Conservation (phyloP, 2,113 vertebrate species). For the Psophia crepitans region DNA sequence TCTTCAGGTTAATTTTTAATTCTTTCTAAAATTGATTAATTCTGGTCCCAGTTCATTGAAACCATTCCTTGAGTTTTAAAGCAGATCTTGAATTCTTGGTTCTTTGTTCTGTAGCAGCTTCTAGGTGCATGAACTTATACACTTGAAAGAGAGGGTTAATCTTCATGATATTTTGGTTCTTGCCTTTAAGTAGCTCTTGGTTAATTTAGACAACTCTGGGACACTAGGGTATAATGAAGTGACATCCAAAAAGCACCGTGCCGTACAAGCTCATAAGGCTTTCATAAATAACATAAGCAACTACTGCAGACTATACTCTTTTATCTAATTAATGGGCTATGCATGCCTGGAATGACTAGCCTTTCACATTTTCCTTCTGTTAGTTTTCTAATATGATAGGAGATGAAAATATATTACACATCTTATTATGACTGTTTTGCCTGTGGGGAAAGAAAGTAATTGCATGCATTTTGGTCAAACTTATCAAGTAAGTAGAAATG, state of each 20-base stretch:
- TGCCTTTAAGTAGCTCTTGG: background rate
- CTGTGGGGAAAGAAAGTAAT: background rate
- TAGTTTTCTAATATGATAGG: background rate
- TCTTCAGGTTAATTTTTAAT: background rate
- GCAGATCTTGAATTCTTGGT: background rate
- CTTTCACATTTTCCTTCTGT: background rate
- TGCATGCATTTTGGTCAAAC: background rate
- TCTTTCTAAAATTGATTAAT: background rate
- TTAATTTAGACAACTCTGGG: background rate
- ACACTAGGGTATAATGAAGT: background rate
- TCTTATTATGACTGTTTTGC: background rate
- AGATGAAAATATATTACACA: background rate
- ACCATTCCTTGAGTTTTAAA: background rate
- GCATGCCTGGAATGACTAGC: background rate
- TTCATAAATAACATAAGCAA: constrained; percentile 10
- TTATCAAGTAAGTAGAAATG: background rate
- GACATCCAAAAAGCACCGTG: background rate
- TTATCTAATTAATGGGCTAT: constrained; percentile 2
- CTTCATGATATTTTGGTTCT: background rate
- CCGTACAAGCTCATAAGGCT: background rate
- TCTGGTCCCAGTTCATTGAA: background rate
- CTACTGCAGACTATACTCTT: background rate
- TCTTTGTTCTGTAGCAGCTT: background rate
- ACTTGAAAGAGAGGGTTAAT: background rate
- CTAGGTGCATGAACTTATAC: background rate